phyloP scores from a whole-genome alignment of 1,140 invertebrate genomes.

The Aphelenchoides fujianensis region DNA sequence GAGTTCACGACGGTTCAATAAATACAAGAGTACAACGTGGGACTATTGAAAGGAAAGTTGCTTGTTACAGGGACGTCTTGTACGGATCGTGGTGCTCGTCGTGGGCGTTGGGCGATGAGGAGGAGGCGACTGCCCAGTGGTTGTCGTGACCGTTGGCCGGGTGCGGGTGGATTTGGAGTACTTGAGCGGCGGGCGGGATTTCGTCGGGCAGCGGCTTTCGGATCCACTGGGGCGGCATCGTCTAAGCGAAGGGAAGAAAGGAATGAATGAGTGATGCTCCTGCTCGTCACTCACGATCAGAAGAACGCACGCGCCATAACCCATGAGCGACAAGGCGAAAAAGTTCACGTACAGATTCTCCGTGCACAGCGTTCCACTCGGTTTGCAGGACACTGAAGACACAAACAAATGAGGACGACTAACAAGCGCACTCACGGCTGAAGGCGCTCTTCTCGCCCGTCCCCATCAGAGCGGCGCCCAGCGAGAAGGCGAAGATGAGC shows the following conservation, averaged over 20 bases:
- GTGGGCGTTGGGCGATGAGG: neutral
- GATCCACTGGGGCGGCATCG: neutral
- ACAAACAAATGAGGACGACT: neutral
- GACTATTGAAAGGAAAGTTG: conserved; percentile 1
- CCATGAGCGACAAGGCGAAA: neutral
- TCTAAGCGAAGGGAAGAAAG: too few species aligned
- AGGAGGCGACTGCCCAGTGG: neutral
- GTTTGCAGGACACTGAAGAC: neutral
- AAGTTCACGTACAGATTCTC: conserved; percentile 20
- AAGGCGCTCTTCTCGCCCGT: conserved; percentile 12
- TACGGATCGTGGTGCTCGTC: neutral
- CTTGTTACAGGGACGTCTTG: neutral
- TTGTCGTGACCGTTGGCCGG: neutral
- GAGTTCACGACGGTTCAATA: too few species aligned
- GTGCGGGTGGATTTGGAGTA: neutral
- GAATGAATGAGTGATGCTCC: neutral
- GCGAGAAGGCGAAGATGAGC: conserved; percentile 17
- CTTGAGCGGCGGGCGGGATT: neutral
- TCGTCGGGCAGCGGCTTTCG: neutral
- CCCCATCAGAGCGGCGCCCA: conserved; percentile 18
- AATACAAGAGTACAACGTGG: too few species aligned
- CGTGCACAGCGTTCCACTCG: neutral
- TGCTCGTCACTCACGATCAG: neutral
- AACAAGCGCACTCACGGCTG: neutral
- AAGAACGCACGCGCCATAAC: conserved; percentile 11